Conservation (phyloP, 1,140 invertebrate species). For the Hylyphantes graminicola region DNA sequence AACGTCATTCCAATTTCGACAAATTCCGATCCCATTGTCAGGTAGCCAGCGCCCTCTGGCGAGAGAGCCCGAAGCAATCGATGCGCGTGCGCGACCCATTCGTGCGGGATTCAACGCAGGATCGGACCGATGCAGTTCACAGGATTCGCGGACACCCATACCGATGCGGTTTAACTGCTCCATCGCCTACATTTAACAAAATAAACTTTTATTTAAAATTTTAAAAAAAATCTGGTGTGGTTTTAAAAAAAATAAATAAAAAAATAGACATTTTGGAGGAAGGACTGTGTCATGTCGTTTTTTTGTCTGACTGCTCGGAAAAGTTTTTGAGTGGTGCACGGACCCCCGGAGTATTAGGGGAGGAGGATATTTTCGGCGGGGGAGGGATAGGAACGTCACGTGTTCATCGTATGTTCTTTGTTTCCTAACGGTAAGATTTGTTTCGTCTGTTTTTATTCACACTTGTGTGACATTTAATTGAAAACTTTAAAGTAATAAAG, state of each 20-base stretch:
- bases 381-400: slow-evolving; percentile 39
- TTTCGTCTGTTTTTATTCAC: background rate
- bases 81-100: slow-evolving; percentile 41
- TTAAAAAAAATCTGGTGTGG: too few species aligned
- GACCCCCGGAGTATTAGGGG: slow-evolving; percentile 16
- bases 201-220: background rate
- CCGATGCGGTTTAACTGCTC: slow-evolving; percentile 21
- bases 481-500: too few species aligned
- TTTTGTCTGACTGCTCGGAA: slow-evolving; percentile 12
- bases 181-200: slow-evolving; percentile 5
- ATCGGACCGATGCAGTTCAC: slow-evolving; percentile 35
- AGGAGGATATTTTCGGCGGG: slow-evolving; percentile 33
- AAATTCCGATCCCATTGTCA: background rate
- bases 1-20: slow-evolving; percentile 7
- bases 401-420: slow-evolving; percentile 42
- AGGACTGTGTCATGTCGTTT: background rate
- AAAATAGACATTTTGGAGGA: background rate
- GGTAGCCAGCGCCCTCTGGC: slow-evolving; percentile 29
- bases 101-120: slow-evolving; percentile 1
- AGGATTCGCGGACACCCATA: slow-evolving; percentile 29
- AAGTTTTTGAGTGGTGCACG: slow-evolving; percentile 20
- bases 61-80: slow-evolving; percentile 7
- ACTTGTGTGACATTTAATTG: too few species aligned
- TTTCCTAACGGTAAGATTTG: slow-evolving; percentile 21
- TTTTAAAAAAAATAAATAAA: slow-evolving; percentile 3